A percentile compares a stretch with the other conserved stretches of the same genome.
These are phyloP conservation scores for Ornithoptera alexandrae DNA, from an alignment of 2,888 invertebrate genomes.

Conservation along the genomic window DNA sequence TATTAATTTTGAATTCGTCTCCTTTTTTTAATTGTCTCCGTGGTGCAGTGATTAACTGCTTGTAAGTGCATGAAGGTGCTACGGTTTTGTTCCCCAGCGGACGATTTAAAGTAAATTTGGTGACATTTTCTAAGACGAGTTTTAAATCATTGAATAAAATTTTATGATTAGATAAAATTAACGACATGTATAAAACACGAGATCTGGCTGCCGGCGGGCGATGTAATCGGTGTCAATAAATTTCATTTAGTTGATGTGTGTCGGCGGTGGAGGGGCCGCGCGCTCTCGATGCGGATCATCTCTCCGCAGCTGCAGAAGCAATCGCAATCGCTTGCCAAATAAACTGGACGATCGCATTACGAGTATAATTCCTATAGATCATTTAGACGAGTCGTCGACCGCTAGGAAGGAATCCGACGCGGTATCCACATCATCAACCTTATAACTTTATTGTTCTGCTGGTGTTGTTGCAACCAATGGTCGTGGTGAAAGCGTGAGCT, in stretches of 20 bases:
- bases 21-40: too few relatives aligned
- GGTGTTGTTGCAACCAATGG: not conserved
- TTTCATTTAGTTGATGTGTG: constrained; percentile 61
- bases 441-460: constrained; percentile 16
- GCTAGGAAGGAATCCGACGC: constrained; percentile 34
- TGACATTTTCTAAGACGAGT: too few relatives aligned
- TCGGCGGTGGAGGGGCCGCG: constrained; percentile 31
- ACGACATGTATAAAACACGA: too few relatives aligned
- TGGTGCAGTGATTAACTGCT: too few relatives aligned
- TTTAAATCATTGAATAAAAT: too few relatives aligned
- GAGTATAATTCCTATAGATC: constrained; percentile 7
- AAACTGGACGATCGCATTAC: not conserved
- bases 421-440: constrained; percentile 15
- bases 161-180: too few relatives aligned
- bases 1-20: too few relatives aligned
- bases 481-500: constrained; percentile 18
- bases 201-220: constrained; percentile 47
- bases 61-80: too few relatives aligned
- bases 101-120: too few relatives aligned
- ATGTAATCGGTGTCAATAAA: constrained; percentile 53
- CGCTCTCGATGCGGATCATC: not conserved
- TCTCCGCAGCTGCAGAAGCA: constrained; percentile 2
- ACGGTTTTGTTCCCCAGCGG: too few relatives aligned
- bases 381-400: constrained; percentile 34
- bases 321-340: constrained; percentile 1